Base-by-base conservation (phyloP, 2,888 invertebrate species). In the Thelaira solivaga region DNA sequence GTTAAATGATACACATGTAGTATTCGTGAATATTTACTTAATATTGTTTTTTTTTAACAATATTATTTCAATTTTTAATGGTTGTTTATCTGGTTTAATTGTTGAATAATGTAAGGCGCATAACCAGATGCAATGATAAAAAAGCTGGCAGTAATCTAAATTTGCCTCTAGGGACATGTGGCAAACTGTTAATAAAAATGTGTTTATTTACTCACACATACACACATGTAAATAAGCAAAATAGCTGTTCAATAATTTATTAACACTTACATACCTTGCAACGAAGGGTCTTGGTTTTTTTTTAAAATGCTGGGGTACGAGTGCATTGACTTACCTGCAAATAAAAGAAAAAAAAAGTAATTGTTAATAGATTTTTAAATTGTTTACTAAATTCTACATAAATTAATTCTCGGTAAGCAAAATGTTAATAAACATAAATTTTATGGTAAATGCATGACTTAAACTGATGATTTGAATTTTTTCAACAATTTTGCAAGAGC, bases 191-290 rank as follows among this genome's bases (percentile, higher is more conserved):
- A 1, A n/a, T n/a, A n/a, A n/a, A n/a, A n/a, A n/a, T n/a, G n/a
- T n/a, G n/a, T n/a, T n/a, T n/a, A n/a, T n/a, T n/a, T n/a, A 47
- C 29, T 68, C 41, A 47, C 20, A 22, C 22, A 49, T 2, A 8
- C 49, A 47, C 8, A 7, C 2, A 7, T 31, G 6, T 7, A 31
- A 7, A 31, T 8, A 7, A 31, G 10, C 6, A 31, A n/a, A 7
- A 26, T 36, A 69, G 59, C 41, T 59, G 20, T 49, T 49, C 55
- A 49, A 51, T 59, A 59, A 39, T 51, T 41, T 41, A 49, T n/a
- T n/a, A n/a, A n/a, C n/a, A n/a, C n/a, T n/a, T 2, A 59, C 31
- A 51, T 43, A 39, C 59, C 31, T 61, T 31, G 47, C 16, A 57
- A 18, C 18, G 4, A 26, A 13, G 10, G 4, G 53, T 16, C 5